Base-by-base conservation (phyloP, 1,140 invertebrate species). In the Trichonephila clavipes region DNA sequence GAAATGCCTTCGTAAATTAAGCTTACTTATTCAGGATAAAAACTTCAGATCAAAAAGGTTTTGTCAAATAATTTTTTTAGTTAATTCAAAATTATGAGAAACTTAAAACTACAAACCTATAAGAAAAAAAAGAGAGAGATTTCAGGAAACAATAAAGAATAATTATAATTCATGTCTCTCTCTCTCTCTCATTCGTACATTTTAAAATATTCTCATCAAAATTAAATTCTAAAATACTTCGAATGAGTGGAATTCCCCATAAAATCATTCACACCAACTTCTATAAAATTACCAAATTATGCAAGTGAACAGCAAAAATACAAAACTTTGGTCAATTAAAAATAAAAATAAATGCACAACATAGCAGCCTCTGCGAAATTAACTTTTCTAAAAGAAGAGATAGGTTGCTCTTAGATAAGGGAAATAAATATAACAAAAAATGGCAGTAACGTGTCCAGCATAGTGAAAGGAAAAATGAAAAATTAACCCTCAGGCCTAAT, bases 401-500 rank as follows among this genome's bases (percentile, higher is more conserved):
- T 82, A 90, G n/a, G 18, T 61, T 59, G 72, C 18, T 44, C 14
- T n/a, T 18, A 72, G 66, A 88, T 88, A 44, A 77, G 77, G 77
- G 77, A 90, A 40, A 90, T 64, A 88, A 64, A 64, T 34, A 40
- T 19, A 44, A 28, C 58, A 64, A 28, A 90, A 85, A 58, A 64
- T 5, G 6, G 77, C 14, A 14, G 34, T 28, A 51, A 66, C 77
- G 59, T 85, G 77, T 92, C 61, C 82, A 51, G 62, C 61, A 92
- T 92, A 92, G 86, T 92, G 82, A 85, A 85, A 92, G 89, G 28
- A 34, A 66, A 59, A 62, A 66, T 85, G 90, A 92, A 92, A 85
- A 92, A 92, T 92, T 83, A 92, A 81, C 82, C 64, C 40, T 92
- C 90, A 66, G 89, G 69, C 40, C 82, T 92, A 92, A 85, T 92